phyloP scores from a whole-genome alignment of 2,888 invertebrate genomes.

The Nymphalis c-album region DNA sequence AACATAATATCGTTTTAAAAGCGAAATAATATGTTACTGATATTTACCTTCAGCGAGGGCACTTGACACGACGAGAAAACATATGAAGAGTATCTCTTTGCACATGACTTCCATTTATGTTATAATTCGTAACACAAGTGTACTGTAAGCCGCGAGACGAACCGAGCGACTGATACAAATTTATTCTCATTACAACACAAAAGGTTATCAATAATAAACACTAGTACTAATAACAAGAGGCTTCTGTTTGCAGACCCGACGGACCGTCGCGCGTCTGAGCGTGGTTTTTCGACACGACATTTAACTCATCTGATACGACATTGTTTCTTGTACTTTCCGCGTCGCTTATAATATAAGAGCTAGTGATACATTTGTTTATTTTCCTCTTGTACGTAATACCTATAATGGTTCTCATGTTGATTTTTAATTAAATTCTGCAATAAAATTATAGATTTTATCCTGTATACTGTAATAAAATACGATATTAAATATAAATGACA shows the following conservation, averaged over 20 bases:
- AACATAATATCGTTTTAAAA: background rate
- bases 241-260: background rate
- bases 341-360: constrained; percentile 27
- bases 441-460: no score
- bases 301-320: constrained; percentile 28
- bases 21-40: background rate
- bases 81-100: constrained; percentile 5
- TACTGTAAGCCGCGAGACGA: background rate
- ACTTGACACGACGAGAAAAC: constrained; percentile 10
- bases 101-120: constrained; percentile 4
- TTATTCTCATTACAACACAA: background rate
- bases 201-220: constrained; percentile 19
- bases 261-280: constrained; percentile 14
- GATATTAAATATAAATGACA: no score
- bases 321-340: constrained; percentile 37
- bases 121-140: background rate
- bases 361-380: constrained; percentile 9
- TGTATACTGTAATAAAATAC: no score
- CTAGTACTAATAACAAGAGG: background rate
- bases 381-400: constrained; percentile 13
- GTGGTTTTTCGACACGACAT: constrained; percentile 20
- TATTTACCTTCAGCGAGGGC: constrained; percentile 17
- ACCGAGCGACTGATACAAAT: constrained; percentile 1
- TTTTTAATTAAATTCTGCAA: no score
- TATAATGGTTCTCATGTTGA: background rate